Evolutionary conservation across 1,140 invertebrate species (phyloP).

Genomic region (Papilio glaucus): DNA sequence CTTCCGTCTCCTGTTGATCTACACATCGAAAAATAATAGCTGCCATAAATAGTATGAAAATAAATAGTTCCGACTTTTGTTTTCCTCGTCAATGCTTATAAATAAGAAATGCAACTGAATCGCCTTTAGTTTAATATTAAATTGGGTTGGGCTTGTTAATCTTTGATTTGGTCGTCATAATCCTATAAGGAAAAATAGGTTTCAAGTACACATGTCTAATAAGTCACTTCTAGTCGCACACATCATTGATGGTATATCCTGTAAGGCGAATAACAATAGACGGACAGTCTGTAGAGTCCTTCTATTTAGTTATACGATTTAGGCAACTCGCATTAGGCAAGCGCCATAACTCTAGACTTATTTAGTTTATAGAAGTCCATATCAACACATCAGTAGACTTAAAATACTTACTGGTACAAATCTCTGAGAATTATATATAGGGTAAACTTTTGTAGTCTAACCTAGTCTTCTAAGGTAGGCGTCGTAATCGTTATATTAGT

Average conservation of each 20-base stretch:
- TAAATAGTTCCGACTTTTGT: too few species aligned
- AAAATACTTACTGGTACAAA: not conserved
- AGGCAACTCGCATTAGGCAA: not conserved
- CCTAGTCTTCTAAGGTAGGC: not conserved
- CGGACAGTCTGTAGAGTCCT: too few species aligned
- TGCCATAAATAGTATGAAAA: not conserved
- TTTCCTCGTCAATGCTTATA: too few species aligned
- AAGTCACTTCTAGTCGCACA: too few species aligned
- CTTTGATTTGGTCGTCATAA: too few species aligned
- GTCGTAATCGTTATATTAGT: not conserved
- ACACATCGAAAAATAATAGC: constrained; percentile 23
- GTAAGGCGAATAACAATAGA: too few species aligned
- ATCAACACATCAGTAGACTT: not conserved
- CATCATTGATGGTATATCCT: too few species aligned
- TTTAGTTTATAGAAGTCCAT: not conserved
- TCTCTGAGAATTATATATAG: not conserved
- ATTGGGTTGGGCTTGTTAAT: too few species aligned
- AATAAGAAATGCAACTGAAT: too few species aligned
- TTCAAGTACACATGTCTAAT: too few species aligned
- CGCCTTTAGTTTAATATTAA: too few species aligned
- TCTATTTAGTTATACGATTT: not conserved
- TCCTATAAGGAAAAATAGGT: too few species aligned
- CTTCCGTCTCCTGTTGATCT: constrained; percentile 76
- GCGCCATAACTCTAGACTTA: not conserved
- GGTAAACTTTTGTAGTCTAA: not conserved